Conservation (phyloP, 2,888 invertebrate species). For the Drosophila cognata region DNA sequence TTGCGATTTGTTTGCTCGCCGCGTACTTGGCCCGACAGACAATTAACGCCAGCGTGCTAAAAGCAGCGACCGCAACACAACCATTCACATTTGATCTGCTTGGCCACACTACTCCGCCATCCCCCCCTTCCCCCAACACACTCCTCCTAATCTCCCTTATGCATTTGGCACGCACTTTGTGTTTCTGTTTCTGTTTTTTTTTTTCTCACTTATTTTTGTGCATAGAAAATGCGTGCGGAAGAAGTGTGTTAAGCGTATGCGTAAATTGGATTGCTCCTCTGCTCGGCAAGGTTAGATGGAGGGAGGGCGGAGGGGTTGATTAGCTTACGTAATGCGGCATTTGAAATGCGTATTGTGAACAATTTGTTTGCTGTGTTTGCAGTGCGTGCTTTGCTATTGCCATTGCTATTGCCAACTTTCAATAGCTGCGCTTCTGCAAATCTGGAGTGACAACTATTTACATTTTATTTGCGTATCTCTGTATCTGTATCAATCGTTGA, state of each 20-base stretch:
- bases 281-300: not conserved
- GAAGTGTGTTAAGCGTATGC: constrained; percentile 77
- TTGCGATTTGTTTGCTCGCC: constrained; percentile 55
- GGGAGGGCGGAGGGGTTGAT: not conserved
- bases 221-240: constrained; percentile 67
- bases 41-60: constrained; percentile 74
- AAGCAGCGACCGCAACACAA: constrained; percentile 57
- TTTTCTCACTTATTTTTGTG: constrained; percentile 25
- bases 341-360: constrained; percentile 4
- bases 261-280: constrained; percentile 6
- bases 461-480: not conserved
- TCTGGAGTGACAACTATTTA: not conserved
- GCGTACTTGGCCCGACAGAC: constrained; percentile 73
- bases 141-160: constrained; percentile 10
- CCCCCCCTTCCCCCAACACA: too few relatives aligned
- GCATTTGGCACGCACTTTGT: constrained; percentile 69
- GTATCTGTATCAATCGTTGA: not conserved
- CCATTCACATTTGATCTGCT: constrained; percentile 31
- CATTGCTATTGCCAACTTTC: not conserved
- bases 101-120: not conserved
- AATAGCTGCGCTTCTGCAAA: not conserved
- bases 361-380: not conserved
- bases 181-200: not conserved
- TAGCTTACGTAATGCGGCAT: constrained; percentile 50
- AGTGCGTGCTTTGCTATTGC: not conserved